phyloP scores from a whole-genome alignment of 2,113 vertebrate species.

The Montifringilla adamsi region DNA sequence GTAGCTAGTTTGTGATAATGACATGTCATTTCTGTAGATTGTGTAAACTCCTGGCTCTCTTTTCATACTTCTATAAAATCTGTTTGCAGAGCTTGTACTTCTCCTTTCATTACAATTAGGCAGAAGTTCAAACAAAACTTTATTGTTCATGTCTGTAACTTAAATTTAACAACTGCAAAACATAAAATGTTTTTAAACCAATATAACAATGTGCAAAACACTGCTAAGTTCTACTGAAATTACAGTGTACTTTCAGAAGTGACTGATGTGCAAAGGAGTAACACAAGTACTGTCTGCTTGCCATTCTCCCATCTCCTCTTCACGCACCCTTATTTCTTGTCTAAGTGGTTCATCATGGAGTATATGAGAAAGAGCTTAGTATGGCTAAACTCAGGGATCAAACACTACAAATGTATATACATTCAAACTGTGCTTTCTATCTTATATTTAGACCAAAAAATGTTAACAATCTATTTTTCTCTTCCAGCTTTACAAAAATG shows the following conservation, averaged over 20 bases:
- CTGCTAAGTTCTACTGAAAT: neutral
- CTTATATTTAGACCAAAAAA: neutral
- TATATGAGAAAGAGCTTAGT: neutral
- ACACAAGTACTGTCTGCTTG: neutral
- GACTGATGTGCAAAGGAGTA: neutral
- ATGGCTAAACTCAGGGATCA: neutral
- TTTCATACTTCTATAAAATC: slow-evolving; percentile 52
- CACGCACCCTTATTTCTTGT: neutral
- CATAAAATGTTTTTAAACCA: neutral
- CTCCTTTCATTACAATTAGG: slow-evolving; percentile 25
- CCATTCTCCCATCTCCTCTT: neutral
- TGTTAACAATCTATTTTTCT: neutral
- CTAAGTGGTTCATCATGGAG: neutral
- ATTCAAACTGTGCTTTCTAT: neutral
- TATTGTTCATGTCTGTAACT: neutral
- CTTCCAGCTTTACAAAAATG: neutral
- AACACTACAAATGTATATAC: neutral
- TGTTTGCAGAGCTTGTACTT: slow-evolving; percentile 20
- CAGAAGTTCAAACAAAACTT: slow-evolving; percentile 43
- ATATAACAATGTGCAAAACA: neutral
- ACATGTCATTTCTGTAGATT: slow-evolving; percentile 43
- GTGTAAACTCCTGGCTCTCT: slow-evolving; percentile 29
- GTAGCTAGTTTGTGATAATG: slow-evolving; percentile 25
- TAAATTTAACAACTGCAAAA: slow-evolving; percentile 7
- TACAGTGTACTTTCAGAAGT: neutral